Evolutionary conservation across 2,113 vertebrate species (phyloP).

Genomic region (Elgaria multicarinata): DNA sequence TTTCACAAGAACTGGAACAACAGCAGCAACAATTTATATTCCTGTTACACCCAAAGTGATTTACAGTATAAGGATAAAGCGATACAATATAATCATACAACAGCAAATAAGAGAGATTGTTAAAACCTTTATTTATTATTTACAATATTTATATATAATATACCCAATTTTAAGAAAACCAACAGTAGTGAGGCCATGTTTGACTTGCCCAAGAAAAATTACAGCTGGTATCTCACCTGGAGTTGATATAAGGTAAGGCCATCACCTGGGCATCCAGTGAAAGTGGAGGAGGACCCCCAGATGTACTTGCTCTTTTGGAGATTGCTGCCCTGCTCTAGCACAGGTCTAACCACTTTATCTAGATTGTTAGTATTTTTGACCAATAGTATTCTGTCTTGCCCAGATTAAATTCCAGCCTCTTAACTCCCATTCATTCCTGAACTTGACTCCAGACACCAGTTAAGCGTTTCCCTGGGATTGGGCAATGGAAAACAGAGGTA

Average conservation of each 20-base stretch:
- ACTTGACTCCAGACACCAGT: too few relatives aligned
- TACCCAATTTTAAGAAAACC: not conserved
- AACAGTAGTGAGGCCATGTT: not conserved
- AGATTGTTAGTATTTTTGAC: not conserved
- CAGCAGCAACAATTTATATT: too few relatives aligned
- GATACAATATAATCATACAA: not conserved
- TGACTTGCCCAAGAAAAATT: not conserved
- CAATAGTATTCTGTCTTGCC: not conserved
- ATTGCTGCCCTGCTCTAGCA: too few relatives aligned
- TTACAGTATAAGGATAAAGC: not conserved
- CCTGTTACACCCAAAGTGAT: too few relatives aligned
- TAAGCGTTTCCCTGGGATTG: too few relatives aligned
- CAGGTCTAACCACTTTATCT: too few relatives aligned
- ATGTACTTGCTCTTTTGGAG: not conserved
- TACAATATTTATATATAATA: too few relatives aligned
- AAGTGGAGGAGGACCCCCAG: not conserved
- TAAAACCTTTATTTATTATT: too few relatives aligned
- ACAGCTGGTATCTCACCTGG: not conserved
- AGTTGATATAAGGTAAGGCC: not conserved
- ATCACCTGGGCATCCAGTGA: not conserved
- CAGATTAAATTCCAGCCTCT: not conserved
- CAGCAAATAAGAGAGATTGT: not conserved
- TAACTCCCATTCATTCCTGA: too few relatives aligned
- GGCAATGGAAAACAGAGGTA: too few relatives aligned
- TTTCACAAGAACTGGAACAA: not conserved